phyloP scores from a whole-genome alignment of 2,888 invertebrate genomes.

The Tortricodes alternella region DNA sequence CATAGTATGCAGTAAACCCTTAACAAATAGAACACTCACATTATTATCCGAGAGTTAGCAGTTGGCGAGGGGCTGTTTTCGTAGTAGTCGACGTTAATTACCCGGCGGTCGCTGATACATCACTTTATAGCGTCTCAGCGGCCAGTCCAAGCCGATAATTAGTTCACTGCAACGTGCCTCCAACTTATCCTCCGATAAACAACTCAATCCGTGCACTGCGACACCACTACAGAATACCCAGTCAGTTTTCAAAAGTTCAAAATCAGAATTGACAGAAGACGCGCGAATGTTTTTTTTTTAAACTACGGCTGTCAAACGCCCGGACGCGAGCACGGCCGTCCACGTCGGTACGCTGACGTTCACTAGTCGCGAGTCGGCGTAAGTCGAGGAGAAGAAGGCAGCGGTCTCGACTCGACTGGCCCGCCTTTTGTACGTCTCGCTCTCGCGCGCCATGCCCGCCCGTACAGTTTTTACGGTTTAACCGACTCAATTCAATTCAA shows the following conservation, averaged over 20 bases:
- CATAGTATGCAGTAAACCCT: slow-evolving; percentile 7
- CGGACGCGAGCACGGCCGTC: slow-evolving; percentile 65
- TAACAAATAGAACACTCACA: slow-evolving; percentile 58
- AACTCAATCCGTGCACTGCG: slow-evolving; percentile 34
- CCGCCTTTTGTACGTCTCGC: slow-evolving; percentile 81
- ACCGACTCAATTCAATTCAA: slow-evolving; percentile 83
- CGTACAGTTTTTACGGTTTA: slow-evolving; percentile 80
- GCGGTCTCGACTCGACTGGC: slow-evolving; percentile 75
- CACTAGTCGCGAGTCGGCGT: slow-evolving; percentile 78
- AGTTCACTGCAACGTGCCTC: slow-evolving; percentile 65
- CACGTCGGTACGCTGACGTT: slow-evolving; percentile 79
- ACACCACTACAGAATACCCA: slow-evolving; percentile 44
- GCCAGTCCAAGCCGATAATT: slow-evolving; percentile 66
- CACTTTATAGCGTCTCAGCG: slow-evolving; percentile 78
- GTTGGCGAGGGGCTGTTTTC: slow-evolving; percentile 71
- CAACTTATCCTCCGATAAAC: slow-evolving; percentile 44
- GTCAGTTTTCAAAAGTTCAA: slow-evolving; percentile 65
- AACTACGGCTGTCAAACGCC: slow-evolving; percentile 60
- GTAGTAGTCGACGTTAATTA: slow-evolving; percentile 76
- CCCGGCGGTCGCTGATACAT: slow-evolving; percentile 80
- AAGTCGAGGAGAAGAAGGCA: slow-evolving; percentile 82
- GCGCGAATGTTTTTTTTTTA: slow-evolving; percentile 76
- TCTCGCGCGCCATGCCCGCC: slow-evolving; percentile 76
- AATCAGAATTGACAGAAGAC: slow-evolving; percentile 65
- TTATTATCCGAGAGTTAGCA: slow-evolving; percentile 58